Evolutionary conservation across 2,113 vertebrate species (phyloP).

Genomic region (Megalops atlanticus): DNA sequence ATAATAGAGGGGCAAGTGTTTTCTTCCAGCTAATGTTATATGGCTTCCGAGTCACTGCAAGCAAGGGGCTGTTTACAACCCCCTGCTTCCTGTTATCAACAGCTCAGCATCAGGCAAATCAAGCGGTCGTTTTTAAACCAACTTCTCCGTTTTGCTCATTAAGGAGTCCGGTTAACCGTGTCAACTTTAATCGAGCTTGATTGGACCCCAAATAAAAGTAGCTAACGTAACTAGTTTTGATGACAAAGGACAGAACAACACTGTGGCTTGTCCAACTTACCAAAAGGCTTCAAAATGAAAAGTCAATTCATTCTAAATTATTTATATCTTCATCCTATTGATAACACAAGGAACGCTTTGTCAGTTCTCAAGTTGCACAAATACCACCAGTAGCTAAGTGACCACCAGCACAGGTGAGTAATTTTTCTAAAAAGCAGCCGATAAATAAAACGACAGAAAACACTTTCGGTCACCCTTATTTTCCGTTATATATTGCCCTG

Average conservation of each 20-base stretch:
- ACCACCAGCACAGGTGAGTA: slow-evolving; percentile 13
- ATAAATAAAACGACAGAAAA: background rate
- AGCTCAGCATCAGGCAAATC: background rate
- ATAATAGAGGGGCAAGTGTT: background rate
- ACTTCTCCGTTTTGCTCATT: background rate
- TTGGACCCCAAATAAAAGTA: background rate
- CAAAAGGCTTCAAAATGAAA: background rate
- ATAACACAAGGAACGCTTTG: slow-evolving; percentile 27
- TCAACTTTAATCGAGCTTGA: background rate
- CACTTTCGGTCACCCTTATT: background rate
- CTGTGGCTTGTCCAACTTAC: background rate
- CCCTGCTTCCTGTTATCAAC: slow-evolving; percentile 12
- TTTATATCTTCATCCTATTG: background rate
- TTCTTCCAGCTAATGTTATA: background rate
- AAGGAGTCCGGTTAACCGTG: background rate
- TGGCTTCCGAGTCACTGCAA: slow-evolving; percentile 11
- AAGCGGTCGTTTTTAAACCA: background rate
- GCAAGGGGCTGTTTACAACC: background rate
- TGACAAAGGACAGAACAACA: background rate
- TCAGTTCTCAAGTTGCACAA: slow-evolving; percentile 9
- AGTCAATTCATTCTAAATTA: slow-evolving; percentile 3
- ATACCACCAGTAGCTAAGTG: slow-evolving; percentile 5
- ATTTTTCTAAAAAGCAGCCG: background rate
- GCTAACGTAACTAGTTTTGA: background rate
- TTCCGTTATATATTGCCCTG: slow-evolving; percentile 7